Evolutionary conservation across 1,140 invertebrate species (phyloP), one percentile per base, ranked within the genome.

Genomic region (Coptotermes formosanus): DNA sequence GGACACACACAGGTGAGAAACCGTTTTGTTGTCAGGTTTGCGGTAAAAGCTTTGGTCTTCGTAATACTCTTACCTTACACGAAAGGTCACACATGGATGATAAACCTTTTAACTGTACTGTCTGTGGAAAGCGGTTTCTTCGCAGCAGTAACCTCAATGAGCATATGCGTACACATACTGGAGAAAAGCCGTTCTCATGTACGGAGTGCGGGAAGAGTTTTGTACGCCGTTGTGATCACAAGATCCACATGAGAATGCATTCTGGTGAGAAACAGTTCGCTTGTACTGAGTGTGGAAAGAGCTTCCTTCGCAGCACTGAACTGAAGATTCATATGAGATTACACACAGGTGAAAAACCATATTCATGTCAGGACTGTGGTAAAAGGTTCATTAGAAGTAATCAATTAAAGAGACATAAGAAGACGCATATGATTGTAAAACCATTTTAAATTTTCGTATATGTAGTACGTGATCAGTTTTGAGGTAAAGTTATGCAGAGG

Each of bases 261-360:
- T 92, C 91, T 25, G 89, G 90, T 25, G 93, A 93, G n/a, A 85
- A 85, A 38, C 85, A 55, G 12, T 85, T 85, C 38, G 59, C 55
- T 89, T 95, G 94, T 91, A 93, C 92, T 88, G 91, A 94, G 88
- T 95, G 94, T 91, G 92, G 93, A 90, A 94, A 94, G 91, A 94
- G 93, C 88, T 94, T 94, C 90, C 32, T 32, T n/a, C 32, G n/a
- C 6, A 75, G 64, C 11, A 92, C 92, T 44, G 92, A 94, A 87
- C 89, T 95, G 3, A 92, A 92, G 11, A 91, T 93, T 45, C 94
- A 95, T 89, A 92, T 94, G 90, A 90, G 92, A 3, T 92, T 93
- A 83, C 95, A 95, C 83, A 93, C 94, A 0, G 93, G 94, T 0
- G 92, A 93, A 59, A 94, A 93, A 87, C 91, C 92, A 0, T 93